Evolutionary conservation across 2,113 vertebrate species (phyloP).

Genomic region (Ophthalmotilapia sp.): DNA sequence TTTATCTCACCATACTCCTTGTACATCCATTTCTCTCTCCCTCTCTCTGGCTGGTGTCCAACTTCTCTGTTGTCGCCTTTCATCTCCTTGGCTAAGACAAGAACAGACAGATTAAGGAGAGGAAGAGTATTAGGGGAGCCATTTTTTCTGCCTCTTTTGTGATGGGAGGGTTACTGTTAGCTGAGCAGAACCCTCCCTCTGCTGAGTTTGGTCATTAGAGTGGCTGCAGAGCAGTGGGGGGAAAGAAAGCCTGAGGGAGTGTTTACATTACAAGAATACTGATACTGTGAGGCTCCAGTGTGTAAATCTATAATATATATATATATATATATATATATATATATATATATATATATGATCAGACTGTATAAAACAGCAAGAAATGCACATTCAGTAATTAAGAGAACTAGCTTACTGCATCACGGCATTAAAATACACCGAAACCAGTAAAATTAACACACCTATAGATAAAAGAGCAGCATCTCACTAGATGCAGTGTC

Average conservation of each 20-base stretch:
- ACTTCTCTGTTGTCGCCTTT: slow-evolving; percentile 28
- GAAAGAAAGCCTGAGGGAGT: slow-evolving; percentile 11
- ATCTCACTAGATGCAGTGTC: not conserved
- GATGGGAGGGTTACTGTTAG: slow-evolving; percentile 15
- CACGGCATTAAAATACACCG: not conserved
- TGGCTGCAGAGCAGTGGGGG: slow-evolving; percentile 13
- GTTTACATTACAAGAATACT: slow-evolving; percentile 42
- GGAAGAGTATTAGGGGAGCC: slow-evolving; percentile 40
- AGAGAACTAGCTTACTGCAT: not conserved
- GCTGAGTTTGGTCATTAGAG: slow-evolving; percentile 42
- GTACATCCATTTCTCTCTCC: not conserved
- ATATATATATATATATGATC: not conserved
- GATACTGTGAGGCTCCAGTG: not conserved
- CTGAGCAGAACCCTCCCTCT: slow-evolving; percentile 23
- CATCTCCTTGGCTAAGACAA: slow-evolving; percentile 43
- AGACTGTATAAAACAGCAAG: not conserved
- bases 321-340: no score
- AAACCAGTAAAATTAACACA: not conserved
- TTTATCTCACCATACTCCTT: slow-evolving; percentile 21
- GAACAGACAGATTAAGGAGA: slow-evolving; percentile 45
- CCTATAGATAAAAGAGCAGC: not conserved
- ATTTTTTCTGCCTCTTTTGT: slow-evolving; percentile 33
- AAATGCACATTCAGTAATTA: not conserved
- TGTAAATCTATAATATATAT: not conserved
- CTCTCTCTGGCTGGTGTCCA: slow-evolving; percentile 26